Percentiles rank a stretch among this genome's conserved stretches.
phyloP scores from a whole-genome alignment of 2,888 invertebrate species.

The Agriopis aurantiaria region DNA sequence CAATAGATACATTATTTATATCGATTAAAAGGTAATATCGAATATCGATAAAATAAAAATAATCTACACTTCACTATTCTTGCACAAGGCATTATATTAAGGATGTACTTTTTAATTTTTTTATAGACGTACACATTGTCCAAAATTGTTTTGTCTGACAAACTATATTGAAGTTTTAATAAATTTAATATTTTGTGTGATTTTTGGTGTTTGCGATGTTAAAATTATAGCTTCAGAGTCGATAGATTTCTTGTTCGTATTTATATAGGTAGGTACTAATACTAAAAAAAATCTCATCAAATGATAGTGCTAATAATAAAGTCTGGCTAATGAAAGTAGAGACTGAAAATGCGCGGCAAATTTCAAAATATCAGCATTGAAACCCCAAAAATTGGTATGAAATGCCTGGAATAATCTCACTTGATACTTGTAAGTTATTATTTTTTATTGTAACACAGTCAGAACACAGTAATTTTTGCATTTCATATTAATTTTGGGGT shows the following conservation, averaged over 20 bases:
- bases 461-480: too few relatives aligned
- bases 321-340: too few relatives aligned
- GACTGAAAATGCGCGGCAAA: too few relatives aligned
- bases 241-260: slow-evolving; percentile 5
- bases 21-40: slow-evolving; percentile 2
- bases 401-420: too few relatives aligned
- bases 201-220: slow-evolving; percentile 18
- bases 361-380: too few relatives aligned
- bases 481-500: too few relatives aligned
- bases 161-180: slow-evolving; percentile 17
- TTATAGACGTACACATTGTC: slow-evolving; percentile 16
- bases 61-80: slow-evolving; percentile 41
- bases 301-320: too few relatives aligned
- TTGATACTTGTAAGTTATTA: too few relatives aligned
- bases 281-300: not conserved
- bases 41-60: slow-evolving; percentile 36
- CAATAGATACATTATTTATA: slow-evolving; percentile 14
- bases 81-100: slow-evolving; percentile 33
- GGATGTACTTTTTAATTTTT: slow-evolving; percentile 18
- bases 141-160: slow-evolving; percentile 18
- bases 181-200: slow-evolving; percentile 19
- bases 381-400: too few relatives aligned
- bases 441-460: too few relatives aligned
- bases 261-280: too few relatives aligned
- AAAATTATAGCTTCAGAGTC: slow-evolving; percentile 13